A percentile compares a stretch with the other conserved stretches of the same genome.
phyloP scores from a whole-genome alignment of 2,113 vertebrate species.

The Heloderma charlesbogerti region DNA sequence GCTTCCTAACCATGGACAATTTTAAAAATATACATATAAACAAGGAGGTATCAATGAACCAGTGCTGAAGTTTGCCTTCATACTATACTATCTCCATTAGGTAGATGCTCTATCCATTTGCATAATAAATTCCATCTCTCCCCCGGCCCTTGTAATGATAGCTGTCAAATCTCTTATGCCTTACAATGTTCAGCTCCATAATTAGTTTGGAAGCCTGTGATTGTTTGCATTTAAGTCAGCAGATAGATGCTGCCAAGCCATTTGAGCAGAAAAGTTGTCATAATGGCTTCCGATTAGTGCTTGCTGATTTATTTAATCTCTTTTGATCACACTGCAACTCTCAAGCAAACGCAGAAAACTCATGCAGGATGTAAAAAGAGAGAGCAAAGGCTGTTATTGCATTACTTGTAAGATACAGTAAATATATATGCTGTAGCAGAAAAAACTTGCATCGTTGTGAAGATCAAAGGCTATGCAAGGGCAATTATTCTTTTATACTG shows the following conservation, averaged over 20 bases:
- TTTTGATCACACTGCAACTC: conserved; percentile 73
- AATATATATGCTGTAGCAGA: conserved; percentile 68
- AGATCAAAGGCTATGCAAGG: conserved; percentile 56
- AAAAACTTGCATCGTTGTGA: conserved; percentile 43
- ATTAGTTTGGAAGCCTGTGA: conserved; percentile 78
- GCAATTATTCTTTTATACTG: not conserved
- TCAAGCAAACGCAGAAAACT: conserved; percentile 63
- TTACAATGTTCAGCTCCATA: conserved; percentile 72
- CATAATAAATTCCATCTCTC: conserved; percentile 57
- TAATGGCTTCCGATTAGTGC: conserved; percentile 73
- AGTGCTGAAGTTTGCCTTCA: conserved; percentile 30
- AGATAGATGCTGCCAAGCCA: conserved; percentile 76
- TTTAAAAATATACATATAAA: conserved; percentile 47
- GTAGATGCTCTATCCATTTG: conserved; percentile 63
- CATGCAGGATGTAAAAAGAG: conserved; percentile 48
- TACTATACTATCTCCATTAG: conserved; percentile 55
- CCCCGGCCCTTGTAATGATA: conserved; percentile 64
- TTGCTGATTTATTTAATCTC: conserved; percentile 79
- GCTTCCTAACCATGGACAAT: conserved; percentile 49
- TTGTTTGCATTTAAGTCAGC: conserved; percentile 78
- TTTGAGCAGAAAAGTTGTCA: conserved; percentile 77
- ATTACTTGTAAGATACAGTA: conserved; percentile 42
- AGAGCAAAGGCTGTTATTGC: conserved; percentile 57
- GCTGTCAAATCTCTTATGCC: conserved; percentile 77
- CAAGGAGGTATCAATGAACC: conserved; percentile 39